Base-by-base conservation (phyloP, 2,113 vertebrate species). In the Morphnarchus princeps region DNA sequence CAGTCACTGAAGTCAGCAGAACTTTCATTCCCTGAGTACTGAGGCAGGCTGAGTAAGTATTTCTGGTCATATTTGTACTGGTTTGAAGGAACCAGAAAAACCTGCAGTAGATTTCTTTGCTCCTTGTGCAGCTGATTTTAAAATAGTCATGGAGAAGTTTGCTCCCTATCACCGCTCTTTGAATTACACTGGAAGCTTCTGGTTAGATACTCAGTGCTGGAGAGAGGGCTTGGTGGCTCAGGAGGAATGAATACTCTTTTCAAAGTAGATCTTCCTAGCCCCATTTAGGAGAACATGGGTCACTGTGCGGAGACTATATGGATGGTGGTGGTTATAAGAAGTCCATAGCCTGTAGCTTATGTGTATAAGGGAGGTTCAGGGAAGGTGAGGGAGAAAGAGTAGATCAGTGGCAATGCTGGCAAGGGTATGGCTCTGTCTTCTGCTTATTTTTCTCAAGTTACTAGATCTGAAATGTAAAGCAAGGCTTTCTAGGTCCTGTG, bases 281-380 rank as follows among this genome's bases (percentile, higher is more conserved):
- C 11, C 10, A 7, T 49, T 59, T 82, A 29, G 25, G 55, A 63
- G 12, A 76, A 40, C 0, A 2, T 29, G 42, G 7, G 26, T 42
- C 36, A 19, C 0, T 25, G 34, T 66, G 12, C 1, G 1, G 10
- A 24, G 24, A 47, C 6, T 8, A 9, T 52, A 7, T 7, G 58
- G 50, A 16, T 47, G 22, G 29, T 57, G 22, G 20, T 66, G 26
- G 2, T 2, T 52, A 21, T 66, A 43, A 70, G 40, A 82, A 70
- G 26, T 47, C 40, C 9, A 10, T 12, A 69, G 26, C 34, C 40
- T 58, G 14, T 45, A 57, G 15, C 8, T 49, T 38, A 17, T 42
- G 14, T 45, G 5, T 13, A 0, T n/a, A 74, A 67, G 5, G n/a
- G n/a, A 62, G 10, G 24, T 7, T n/a, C 22, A 47, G 63, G 10